These are phyloP conservation scores for Tribolium madens DNA, from an alignment of 1,140 invertebrate species.

Conservation along the genomic window DNA sequence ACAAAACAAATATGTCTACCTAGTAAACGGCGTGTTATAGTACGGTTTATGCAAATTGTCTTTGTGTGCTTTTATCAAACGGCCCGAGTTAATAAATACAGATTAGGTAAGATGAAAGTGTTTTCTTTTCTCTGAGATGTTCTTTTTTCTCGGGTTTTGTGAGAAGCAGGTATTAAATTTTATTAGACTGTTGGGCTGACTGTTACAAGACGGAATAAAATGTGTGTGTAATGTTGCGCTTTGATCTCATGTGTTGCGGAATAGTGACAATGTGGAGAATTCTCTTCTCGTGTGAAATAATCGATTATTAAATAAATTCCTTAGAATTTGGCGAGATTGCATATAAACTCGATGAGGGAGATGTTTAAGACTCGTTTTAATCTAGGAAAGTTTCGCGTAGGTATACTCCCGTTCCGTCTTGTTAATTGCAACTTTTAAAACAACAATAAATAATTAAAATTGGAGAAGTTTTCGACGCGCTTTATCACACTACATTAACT, in stretches of 20 bases:
- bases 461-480: not conserved
- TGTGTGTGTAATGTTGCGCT: not conserved
- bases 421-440: not conserved
- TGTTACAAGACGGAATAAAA: not conserved
- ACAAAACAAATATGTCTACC: slow-evolving; percentile 32
- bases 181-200: not conserved
- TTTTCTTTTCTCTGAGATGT: not conserved
- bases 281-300: not conserved
- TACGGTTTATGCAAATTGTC: slow-evolving; percentile 12
- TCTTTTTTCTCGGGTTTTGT: not conserved
- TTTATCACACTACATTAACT: not conserved
- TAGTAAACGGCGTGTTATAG: slow-evolving; percentile 14
- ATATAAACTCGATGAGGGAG: not conserved
- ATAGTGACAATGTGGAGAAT: not conserved
- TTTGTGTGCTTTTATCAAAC: not conserved
- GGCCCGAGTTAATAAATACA: not conserved
- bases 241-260: not conserved
- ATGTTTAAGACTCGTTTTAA: not conserved
- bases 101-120: not conserved
- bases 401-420: not conserved
- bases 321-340: no score
- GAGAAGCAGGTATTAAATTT: not conserved
- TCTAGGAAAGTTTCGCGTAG: not conserved
- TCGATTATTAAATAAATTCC: no score
- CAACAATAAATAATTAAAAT: not conserved